These are phyloP conservation scores for Sminthurinus aureus DNA, from an alignment of 2,888 invertebrate species.

Conservation along the genomic window DNA sequence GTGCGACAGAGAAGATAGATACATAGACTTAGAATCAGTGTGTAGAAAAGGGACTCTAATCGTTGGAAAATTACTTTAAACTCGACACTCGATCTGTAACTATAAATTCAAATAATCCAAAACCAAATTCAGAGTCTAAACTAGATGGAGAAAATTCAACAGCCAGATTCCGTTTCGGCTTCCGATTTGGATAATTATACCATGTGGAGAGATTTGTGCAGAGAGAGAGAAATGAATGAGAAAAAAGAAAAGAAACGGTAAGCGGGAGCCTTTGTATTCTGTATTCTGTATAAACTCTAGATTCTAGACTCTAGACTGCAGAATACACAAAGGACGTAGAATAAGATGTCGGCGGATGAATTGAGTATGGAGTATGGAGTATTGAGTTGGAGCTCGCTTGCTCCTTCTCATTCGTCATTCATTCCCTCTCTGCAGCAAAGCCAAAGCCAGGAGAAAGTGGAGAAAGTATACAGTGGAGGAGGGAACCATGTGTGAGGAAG, in stretches of 20 bases:
- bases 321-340: not conserved
- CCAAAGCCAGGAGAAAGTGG: not conserved
- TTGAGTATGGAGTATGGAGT: too few species aligned
- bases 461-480: not conserved
- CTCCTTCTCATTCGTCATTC: slow-evolving; percentile 27
- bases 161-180: too few species aligned
- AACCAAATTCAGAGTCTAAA: too few species aligned
- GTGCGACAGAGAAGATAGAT: too few species aligned
- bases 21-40: too few species aligned
- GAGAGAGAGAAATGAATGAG: not conserved
- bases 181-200: not conserved
- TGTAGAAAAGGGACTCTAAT: too few species aligned
- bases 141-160: too few species aligned
- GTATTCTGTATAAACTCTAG: too few species aligned
- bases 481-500: slow-evolving; percentile 25
- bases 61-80: too few species aligned
- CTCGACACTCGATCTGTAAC: too few species aligned
- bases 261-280: not conserved
- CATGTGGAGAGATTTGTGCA: not conserved
- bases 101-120: too few species aligned
- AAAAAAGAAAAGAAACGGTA: not conserved
- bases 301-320: too few species aligned
- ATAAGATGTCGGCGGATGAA: not conserved
- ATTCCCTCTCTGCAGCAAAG: not conserved
- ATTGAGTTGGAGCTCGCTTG: not conserved